Evolutionary conservation across 1,140 invertebrate genomes (phyloP), one percentile per base, ranked within the genome.

Genomic region (Drosophila busckii): DNA sequence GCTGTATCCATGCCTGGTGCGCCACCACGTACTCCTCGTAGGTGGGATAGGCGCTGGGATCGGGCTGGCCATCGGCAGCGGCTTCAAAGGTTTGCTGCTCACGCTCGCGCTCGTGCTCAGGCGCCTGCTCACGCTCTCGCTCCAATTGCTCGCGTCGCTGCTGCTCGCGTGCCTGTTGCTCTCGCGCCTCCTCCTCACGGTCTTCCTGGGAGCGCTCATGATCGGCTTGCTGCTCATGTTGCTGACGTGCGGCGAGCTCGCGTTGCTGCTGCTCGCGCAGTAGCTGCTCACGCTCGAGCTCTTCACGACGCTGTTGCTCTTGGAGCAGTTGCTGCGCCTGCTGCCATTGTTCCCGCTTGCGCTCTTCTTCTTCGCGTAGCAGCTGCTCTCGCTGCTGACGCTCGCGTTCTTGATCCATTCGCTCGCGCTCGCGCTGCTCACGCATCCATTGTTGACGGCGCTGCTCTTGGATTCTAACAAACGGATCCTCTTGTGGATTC

Each of bases 1-100:
- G 23, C 0, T 17, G 7, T 6, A 26, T 9, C 19, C 41, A 40
- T 10, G 38, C 9, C 4, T 22, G 6, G 19, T 59, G 41, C n/a
- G 60, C 60, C 2, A 28, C 29, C 1, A 60, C 10, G 31, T 64
- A 64, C 0, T 45, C 61, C 1, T 64, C 48, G 20, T 64, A 64
- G 7, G 16, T 48, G 6, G 34, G 16, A 12, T 15, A 64, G 3
- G 13, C 15, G 1, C 7, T 16, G 0, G 17, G 28, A 4, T 46
- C 13, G 3, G 44, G 44, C 7, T 8, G 22, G 2, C 7, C 34
- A 7, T 45, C 42, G 8, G 13, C 1, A 28, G 3, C 3, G 15
- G 6, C 1, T 38, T 9, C 2, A 12, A 1, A 1, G 34, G 26
- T 16, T 32, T n/a, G 35, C 3, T 19, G 12, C 15, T 40, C 25